Evolutionary conservation across 1,140 invertebrate species (phyloP).

Genomic region (Drosophila parabipectinata): DNA sequence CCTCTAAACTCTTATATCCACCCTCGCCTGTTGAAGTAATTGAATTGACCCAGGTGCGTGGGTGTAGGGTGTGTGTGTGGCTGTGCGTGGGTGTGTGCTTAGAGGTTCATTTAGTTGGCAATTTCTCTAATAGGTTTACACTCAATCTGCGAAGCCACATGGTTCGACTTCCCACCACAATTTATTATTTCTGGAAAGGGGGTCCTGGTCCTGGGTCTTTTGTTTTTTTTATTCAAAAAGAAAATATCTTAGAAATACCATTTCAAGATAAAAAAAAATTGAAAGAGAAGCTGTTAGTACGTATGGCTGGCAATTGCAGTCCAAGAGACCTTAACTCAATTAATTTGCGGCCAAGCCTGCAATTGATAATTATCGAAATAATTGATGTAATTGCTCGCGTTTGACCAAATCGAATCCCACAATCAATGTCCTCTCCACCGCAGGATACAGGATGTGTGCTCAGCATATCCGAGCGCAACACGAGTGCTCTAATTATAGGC

Average conservation of each 20-base stretch:
- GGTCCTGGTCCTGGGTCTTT: no score
- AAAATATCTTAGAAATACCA: no score
- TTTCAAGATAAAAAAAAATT: not conserved
- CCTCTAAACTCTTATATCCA: not conserved
- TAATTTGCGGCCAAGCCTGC: conserved; percentile 35
- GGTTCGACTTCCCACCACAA: not conserved
- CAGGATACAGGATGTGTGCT: conserved; percentile 22
- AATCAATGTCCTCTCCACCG: conserved; percentile 28
- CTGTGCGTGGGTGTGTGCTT: conserved; percentile 20
- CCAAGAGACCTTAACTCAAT: conserved; percentile 12
- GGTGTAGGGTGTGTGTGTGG: conserved; percentile 8
- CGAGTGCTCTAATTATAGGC: conserved; percentile 37
- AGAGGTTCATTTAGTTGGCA: conserved; percentile 74
- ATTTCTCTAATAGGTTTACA: conserved; percentile 81
- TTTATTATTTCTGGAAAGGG: not conserved
- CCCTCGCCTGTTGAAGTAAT: conserved; percentile 51
- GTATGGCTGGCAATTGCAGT: not conserved
- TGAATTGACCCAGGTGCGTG: conserved; percentile 60
- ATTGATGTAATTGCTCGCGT: conserved; percentile 49
- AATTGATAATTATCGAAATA: conserved; percentile 53
- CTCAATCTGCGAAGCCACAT: conserved; percentile 59
- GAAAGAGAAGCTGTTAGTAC: not conserved
- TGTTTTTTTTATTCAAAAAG: no score
- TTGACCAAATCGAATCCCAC: conserved; percentile 47
- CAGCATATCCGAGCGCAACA: conserved; percentile 24